A percentile compares a stretch with the other conserved stretches of the same genome.
Conservation (phyloP, 1,140 invertebrate species). For the Triops longicaudatus region DNA sequence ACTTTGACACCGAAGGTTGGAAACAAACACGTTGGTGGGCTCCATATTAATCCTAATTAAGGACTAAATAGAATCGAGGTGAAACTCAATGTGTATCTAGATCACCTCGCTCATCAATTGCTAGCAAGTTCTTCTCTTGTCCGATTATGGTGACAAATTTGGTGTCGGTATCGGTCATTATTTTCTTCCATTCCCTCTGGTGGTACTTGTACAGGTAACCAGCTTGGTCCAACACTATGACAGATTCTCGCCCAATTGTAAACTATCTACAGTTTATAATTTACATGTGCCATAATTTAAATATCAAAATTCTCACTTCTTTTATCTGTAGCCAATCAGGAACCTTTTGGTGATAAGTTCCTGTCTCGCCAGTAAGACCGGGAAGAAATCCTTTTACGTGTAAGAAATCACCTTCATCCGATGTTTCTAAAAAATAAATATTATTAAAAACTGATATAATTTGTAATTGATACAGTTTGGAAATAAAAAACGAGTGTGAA, state of each 20-base stretch:
- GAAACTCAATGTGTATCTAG: neutral
- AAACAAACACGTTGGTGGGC: slow-evolving; percentile 22
- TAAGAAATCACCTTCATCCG: neutral
- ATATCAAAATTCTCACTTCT: neutral
- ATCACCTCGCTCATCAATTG: neutral
- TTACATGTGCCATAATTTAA: neutral
- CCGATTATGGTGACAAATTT: neutral
- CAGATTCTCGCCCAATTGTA: neutral
- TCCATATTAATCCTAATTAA: neutral
- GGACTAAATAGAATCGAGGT: neutral
- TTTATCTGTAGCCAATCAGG: neutral
- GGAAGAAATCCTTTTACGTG: neutral
- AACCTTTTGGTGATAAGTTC: neutral
- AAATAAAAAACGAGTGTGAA: too few relatives aligned
- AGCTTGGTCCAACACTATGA: neutral
- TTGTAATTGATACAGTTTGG: too few relatives aligned
- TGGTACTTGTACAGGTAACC: neutral
- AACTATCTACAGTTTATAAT: neutral
- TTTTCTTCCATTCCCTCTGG: neutral
- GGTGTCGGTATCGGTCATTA: neutral
- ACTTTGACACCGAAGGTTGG: slow-evolving; percentile 40
- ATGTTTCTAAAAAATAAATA: neutral
- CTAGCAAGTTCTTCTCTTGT: neutral
- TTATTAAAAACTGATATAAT: too few relatives aligned
- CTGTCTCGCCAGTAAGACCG: neutral